Conservation (phyloP, 1,140 invertebrate species). For the Rhagoletis pomonella region DNA sequence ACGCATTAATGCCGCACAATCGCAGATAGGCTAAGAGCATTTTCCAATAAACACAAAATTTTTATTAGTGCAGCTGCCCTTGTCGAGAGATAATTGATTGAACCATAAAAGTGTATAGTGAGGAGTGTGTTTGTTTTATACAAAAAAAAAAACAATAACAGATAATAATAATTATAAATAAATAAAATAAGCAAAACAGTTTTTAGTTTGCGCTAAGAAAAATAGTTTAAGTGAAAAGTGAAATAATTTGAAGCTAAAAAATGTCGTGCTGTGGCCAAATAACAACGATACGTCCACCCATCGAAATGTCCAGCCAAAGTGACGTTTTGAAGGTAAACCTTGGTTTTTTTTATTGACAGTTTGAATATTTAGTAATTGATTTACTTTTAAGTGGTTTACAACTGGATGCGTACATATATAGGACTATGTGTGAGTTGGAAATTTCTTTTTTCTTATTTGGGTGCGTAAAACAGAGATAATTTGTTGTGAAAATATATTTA, state of each 20-base stretch:
- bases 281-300: constrained; percentile 82
- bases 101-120: not conserved
- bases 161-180: not conserved
- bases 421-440: not conserved
- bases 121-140: not conserved
- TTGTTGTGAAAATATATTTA: no score
- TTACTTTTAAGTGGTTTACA: not conserved
- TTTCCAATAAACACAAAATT: constrained; percentile 36
- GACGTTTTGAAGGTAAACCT: constrained; percentile 84
- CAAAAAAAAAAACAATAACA: not conserved
- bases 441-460: no score
- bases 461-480: no score
- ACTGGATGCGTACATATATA: constrained; percentile 35
- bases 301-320: constrained; percentile 85
- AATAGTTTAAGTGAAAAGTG: not conserved
- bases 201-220: not conserved
- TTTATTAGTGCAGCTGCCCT: not conserved
- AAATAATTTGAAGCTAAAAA: constrained; percentile 56
- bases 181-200: constrained; percentile 15
- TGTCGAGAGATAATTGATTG: constrained; percentile 20
- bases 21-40: not conserved
- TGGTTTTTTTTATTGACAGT: constrained; percentile 15
- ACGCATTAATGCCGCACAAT: not conserved
- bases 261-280: constrained; percentile 82
- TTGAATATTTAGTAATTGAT: not conserved